A percentile compares a stretch with the other conserved stretches of the same genome.
Evolutionary conservation across 2,888 invertebrate species (phyloP).

Genomic region (Carabus problematicus): DNA sequence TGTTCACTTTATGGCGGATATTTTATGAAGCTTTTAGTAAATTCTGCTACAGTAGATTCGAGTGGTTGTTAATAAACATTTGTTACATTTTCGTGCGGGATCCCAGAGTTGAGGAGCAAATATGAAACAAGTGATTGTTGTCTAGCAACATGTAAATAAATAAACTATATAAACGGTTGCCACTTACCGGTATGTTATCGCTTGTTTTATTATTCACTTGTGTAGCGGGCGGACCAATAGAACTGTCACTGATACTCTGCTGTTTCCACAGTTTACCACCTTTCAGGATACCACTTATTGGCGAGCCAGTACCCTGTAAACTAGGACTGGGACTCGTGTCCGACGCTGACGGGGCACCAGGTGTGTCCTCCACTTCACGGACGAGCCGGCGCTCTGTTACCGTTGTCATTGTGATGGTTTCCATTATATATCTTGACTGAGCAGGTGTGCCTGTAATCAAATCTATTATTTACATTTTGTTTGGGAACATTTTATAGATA

Average conservation of each 20-base stretch:
- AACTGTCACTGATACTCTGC: slow-evolving; percentile 46
- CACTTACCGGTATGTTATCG: slow-evolving; percentile 30
- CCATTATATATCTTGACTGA: slow-evolving; percentile 65
- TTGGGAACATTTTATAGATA: neutral
- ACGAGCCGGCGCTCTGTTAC: slow-evolving; percentile 70
- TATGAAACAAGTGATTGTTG: too few species aligned
- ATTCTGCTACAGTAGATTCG: too few species aligned
- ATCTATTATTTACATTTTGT: neutral
- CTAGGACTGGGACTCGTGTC: slow-evolving; percentile 45
- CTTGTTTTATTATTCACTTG: slow-evolving; percentile 4
- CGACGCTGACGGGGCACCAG: slow-evolving; percentile 29
- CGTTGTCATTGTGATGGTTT: slow-evolving; percentile 73
- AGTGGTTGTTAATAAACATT: too few species aligned
- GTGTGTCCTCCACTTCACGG: slow-evolving; percentile 58
- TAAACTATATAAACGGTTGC: neutral
- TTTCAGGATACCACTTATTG: slow-evolving; percentile 77
- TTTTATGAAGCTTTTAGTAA: too few species aligned
- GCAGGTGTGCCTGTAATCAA: slow-evolving; percentile 49
- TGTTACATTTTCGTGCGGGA: too few species aligned
- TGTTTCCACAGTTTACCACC: slow-evolving; percentile 79
- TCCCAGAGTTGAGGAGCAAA: too few species aligned
- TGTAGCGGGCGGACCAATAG: neutral
- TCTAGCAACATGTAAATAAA: too few species aligned
- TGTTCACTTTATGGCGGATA: too few species aligned
- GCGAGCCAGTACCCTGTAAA: slow-evolving; percentile 61